Percentiles rank a stretch among this genome's conserved stretches.
Evolutionary conservation across 1,140 invertebrate genomes (phyloP).

Genomic region (Micrasema minimum): DNA sequence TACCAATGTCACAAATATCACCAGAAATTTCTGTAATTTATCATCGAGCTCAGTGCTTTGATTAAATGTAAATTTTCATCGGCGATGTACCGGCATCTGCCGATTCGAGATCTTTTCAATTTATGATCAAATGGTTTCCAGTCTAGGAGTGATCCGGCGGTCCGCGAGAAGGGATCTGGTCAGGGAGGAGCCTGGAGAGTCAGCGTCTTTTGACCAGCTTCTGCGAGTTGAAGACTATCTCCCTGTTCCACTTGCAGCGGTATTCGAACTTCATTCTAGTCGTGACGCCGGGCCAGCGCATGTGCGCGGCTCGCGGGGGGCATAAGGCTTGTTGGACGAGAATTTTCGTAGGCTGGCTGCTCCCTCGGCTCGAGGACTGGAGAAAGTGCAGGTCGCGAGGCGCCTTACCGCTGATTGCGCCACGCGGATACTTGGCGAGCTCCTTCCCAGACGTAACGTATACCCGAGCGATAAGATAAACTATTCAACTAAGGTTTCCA

Average conservation of each 20-base stretch:
- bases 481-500: too few relatives aligned
- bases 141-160: background rate
- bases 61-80: conserved; percentile 20
- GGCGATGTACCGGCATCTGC: conserved; percentile 4
- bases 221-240: conserved; percentile 89
- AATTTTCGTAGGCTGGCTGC: conserved; percentile 60
- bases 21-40: conserved; percentile 16
- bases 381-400: conserved; percentile 1
- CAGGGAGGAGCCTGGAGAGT: conserved; percentile 28
- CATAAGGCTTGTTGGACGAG: conserved; percentile 59
- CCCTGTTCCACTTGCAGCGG: conserved; percentile 88
- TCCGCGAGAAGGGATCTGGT: background rate
- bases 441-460: too few relatives aligned
- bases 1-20: conserved; percentile 37
- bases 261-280: conserved; percentile 78
- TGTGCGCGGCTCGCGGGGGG: conserved; percentile 62
- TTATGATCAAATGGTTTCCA: background rate
- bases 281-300: conserved; percentile 62
- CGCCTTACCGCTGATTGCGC: too few relatives aligned
- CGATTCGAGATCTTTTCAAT: conserved; percentile 34
- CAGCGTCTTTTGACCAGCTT: conserved; percentile 88
- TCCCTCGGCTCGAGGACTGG: conserved; percentile 42
- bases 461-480: background rate
- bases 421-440: too few relatives aligned
- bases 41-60: conserved; percentile 26